Base-by-base conservation (phyloP, 2,888 invertebrate species). In the Lasioglossum pauxillum region DNA sequence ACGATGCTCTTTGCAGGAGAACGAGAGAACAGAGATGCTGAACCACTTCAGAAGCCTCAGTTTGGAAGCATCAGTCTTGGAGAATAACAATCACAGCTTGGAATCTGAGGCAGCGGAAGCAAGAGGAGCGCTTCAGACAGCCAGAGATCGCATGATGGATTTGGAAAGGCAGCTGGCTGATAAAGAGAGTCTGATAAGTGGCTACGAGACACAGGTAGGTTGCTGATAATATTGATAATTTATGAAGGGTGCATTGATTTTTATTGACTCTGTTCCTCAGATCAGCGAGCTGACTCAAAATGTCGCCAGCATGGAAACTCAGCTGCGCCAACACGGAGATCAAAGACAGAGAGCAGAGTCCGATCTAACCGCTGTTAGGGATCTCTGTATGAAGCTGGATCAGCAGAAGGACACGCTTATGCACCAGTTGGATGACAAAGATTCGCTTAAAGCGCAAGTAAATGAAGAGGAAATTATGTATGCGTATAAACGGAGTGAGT, bases 1-100 rank as follows among this genome's bases (percentile, higher is more conserved):
- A n/a, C 41, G 10, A n/a, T 71, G 19, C n/a, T 1, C 10, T 16
- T 82, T 7, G 53, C 95, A 98, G 97, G 98, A 98, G 95, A 96
- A 97, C 85, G 98, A 98, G 95, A 96, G 98, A 82, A 97, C 97
- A 83, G 98, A 98, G 94, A 97, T 98, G 97, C 94, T 98, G 91
- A 98, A 98, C 93, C 97, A 98, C 90, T 98, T 97, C 95, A 97
- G 97, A 86, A 97, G 97, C 93, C 95, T 98, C 41, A 97, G 97
- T 78, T 96, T 97, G 85, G 98, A 98, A 95, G 98, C 98, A 5
- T 97, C 97, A 77, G 96, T 97, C 84, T 95, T 98, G 87, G 98
- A 98, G 95, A 97, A 96, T 90, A 98, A 97, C 88, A 98, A 98
- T 95, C 97, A 98, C 93, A 97, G 97, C 78, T 96, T 98, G 88